phyloP scores from a whole-genome alignment of 1,140 invertebrate species.

The Diplogasteroides magnus region DNA sequence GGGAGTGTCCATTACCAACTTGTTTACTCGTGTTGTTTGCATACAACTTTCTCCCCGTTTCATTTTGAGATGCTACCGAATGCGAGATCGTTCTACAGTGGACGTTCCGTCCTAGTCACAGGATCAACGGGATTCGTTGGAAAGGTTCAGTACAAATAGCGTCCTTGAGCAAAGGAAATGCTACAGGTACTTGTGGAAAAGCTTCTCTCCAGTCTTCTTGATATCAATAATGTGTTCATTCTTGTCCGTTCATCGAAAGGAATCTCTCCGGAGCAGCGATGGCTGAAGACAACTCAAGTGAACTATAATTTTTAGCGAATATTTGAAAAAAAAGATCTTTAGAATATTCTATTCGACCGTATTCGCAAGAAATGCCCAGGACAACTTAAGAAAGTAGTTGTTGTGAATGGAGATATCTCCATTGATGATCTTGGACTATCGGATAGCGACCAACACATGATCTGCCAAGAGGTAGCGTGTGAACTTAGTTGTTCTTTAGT shows the following conservation, averaged over 20 bases:
- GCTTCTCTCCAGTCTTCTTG: constrained; percentile 58
- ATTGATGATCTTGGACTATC: constrained; percentile 79
- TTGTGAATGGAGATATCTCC: constrained; percentile 84
- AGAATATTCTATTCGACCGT: constrained; percentile 40
- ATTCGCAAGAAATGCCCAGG: constrained; percentile 66
- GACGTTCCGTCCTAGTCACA: constrained; percentile 55
- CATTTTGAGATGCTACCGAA: no score
- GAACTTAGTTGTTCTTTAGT: no score
- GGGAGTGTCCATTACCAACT: no score
- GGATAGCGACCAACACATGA: constrained; percentile 67
- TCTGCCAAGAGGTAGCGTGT: constrained; percentile 66
- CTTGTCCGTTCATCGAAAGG: constrained; percentile 56
- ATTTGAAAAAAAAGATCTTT: constrained; percentile 21
- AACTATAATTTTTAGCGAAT: neutral
- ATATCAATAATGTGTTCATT: constrained; percentile 57
- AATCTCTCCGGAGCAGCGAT: constrained; percentile 31
- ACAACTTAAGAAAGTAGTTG: constrained; percentile 74
- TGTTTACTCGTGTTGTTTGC: no score
- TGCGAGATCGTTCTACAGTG: no score
- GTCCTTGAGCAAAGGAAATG: neutral
- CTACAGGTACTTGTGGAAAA: constrained; percentile 58
- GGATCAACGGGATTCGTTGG: constrained; percentile 62
- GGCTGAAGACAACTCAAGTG: constrained; percentile 42
- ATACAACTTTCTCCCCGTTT: no score
- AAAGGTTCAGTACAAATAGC: constrained; percentile 55